Conservation (phyloP, 2,797 vertebrate species). For the Anguilla marmorata region DNA sequence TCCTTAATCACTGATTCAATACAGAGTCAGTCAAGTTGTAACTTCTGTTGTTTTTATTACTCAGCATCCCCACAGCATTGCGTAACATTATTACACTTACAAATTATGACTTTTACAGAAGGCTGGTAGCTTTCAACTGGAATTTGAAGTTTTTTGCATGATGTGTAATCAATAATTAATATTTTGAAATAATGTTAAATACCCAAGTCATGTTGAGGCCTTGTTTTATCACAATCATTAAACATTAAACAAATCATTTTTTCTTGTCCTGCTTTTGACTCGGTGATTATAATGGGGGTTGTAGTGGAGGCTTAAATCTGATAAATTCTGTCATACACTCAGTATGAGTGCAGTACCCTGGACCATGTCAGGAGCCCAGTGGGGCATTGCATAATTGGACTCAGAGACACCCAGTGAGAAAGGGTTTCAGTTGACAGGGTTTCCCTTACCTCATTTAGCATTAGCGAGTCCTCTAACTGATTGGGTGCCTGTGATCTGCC, state of each 20-base stretch:
- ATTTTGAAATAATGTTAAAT: neutral
- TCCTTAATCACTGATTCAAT: constrained; percentile 34
- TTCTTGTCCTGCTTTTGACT: neutral
- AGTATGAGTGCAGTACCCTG: neutral
- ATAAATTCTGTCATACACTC: neutral
- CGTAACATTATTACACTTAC: neutral
- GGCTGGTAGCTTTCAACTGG: neutral
- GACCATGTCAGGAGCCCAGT: neutral
- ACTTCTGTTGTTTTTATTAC: constrained; percentile 6
- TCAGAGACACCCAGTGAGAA: neutral
- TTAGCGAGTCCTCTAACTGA: neutral
- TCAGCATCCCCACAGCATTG: constrained; percentile 20
- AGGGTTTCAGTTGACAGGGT: neutral
- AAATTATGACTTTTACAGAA: neutral
- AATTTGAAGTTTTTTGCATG: neutral
- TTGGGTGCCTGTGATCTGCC: neutral
- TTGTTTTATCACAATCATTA: neutral
- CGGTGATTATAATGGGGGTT: neutral
- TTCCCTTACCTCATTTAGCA: neutral
- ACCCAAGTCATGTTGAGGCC: neutral
- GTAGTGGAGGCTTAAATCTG: neutral
- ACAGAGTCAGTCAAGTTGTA: neutral
- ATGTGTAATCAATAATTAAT: neutral
- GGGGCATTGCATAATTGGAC: neutral
- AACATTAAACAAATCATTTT: neutral